Evolutionary conservation across 2,113 vertebrate genomes (phyloP), one percentile per base, ranked within the genome.

Genomic region (Progne subis): DNA sequence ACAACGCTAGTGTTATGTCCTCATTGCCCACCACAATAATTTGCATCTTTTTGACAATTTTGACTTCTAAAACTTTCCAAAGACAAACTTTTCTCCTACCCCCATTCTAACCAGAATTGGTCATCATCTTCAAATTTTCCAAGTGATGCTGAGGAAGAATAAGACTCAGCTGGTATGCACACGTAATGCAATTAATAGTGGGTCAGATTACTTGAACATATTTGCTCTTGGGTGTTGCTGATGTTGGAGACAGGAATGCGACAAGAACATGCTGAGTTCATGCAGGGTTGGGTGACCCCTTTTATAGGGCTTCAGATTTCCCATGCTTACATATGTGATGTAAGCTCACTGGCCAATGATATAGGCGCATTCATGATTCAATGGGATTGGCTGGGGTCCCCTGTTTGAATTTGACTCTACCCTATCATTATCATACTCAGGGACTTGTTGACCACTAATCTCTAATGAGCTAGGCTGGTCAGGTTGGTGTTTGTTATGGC

Each of bases 221-320:
- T 67, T 96, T 97, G 78, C 70, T 96, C 96, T 97, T 86, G 25
- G 23, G n/a, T 37, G 23, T 60, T 60, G 34, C 34, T 26, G 57
- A 60, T 37, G 23, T 37, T 60, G n/a, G n/a, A 59, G 23, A 25
- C 14, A 16, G 21, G n/a, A 34, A 34, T 34, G 56, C 4, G 3
- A 59, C n/a, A 24, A 37, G 14, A 59, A 25, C 23, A 25, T 23
- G 11, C 23, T 4, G 7, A 25, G n/a, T 59, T 59, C n/a, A 34
- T 34, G 21, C n/a, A 59, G n/a, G 23, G 57, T 37, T 37, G 57
- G 15, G n/a, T 37, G 14, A 25, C n/a, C 3, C 9, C 57, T 59
- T 59, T 59, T 59, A 25, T 25, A 37, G 23, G n/a, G 23, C 23
- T 37, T 59, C 56, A 59, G 34, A 24, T 59, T 59, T 37, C n/a